Base-by-base conservation (phyloP, 1,140 invertebrate genomes). In the Trachelipus rathkii region DNA sequence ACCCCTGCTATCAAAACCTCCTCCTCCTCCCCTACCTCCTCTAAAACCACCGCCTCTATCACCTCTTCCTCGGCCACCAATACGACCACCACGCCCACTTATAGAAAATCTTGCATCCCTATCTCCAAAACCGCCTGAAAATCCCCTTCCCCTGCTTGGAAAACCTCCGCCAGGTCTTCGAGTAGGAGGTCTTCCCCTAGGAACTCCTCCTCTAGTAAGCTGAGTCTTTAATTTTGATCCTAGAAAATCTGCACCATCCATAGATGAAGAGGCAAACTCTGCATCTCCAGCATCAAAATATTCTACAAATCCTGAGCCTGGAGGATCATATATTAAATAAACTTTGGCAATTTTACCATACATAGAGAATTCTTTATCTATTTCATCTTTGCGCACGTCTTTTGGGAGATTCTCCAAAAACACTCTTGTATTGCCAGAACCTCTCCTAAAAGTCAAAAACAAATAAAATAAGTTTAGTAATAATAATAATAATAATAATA, bases 291-390 rank as follows among this genome's bases (percentile, higher is more conserved):
- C 74, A 73, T 81, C 80, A 73, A 81, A 77, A 45, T 81, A 81
- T 70, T 81, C 80, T 44, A 81, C 80, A 75, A 81, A 81, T 60
- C 80, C 80, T 71, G 77, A 78, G 45, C 80, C 80, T 19, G 80
- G 80, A 72, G 80, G 80, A 46, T 81, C 80, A 74, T 81, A 81
- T 75, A 81, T 81, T 21, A 81, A 77, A 45, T 81, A 81, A 66
- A 81, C 77, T 71, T 81, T 81, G 33, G 80, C 80, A 45, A 81
- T 81, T 50, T 77, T 77, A 73, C 80, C 80, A 77, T 75, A 81
- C 10, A 77, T 68, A 10, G 80, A 81, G 75, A 81, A 81, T 45
- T 77, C 72, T 53, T 81, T 81, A 73, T 81, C 80, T 53, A 81
- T 77, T 60, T 81, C 77, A 78, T 81, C 80, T 74, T 81, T 81